These are phyloP conservation scores for Epiblema foenella DNA, from an alignment of 2,888 invertebrate species.

Conservation along the genomic window DNA sequence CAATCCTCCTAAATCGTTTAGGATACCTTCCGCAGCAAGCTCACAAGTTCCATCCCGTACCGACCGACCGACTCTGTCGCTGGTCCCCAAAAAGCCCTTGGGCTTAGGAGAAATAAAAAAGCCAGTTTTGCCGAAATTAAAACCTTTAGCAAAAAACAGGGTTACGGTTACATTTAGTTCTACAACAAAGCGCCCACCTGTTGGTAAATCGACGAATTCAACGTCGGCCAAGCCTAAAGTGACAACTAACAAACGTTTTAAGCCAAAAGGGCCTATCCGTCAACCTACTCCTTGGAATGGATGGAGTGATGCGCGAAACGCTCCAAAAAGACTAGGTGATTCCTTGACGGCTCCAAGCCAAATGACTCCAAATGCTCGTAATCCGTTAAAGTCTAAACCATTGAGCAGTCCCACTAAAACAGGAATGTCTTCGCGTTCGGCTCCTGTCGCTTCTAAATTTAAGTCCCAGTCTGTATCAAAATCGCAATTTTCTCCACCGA, in stretches of 20 bases:
- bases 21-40: constrained; percentile 57
- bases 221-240: constrained; percentile 24
- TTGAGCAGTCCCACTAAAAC: constrained; percentile 2
- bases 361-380: neutral
- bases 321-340: constrained; percentile 11
- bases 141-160: constrained; percentile 49
- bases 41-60: constrained; percentile 52
- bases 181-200: constrained; percentile 39
- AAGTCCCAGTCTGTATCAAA: constrained; percentile 10
- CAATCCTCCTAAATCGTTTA: constrained; percentile 46
- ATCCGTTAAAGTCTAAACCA: constrained; percentile 3
- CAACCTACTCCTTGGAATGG: constrained; percentile 34
- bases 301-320: constrained; percentile 1
- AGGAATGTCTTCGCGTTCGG: constrained; percentile 3
- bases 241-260: constrained; percentile 16
- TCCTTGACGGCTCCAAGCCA: constrained; percentile 16
- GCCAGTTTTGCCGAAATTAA: constrained; percentile 48
- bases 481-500: constrained; percentile 12
- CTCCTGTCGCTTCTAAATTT: constrained; percentile 6
- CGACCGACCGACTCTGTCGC: constrained; percentile 52
- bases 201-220: constrained; percentile 15
- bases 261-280: constrained; percentile 16
- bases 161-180: constrained; percentile 57
- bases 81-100: constrained; percentile 41
- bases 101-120: constrained; percentile 27